A percentile compares a stretch with the other conserved stretches of the same genome.
phyloP scores from a whole-genome alignment of 1,140 invertebrate genomes.

The Ctenoplectra terminalis region DNA sequence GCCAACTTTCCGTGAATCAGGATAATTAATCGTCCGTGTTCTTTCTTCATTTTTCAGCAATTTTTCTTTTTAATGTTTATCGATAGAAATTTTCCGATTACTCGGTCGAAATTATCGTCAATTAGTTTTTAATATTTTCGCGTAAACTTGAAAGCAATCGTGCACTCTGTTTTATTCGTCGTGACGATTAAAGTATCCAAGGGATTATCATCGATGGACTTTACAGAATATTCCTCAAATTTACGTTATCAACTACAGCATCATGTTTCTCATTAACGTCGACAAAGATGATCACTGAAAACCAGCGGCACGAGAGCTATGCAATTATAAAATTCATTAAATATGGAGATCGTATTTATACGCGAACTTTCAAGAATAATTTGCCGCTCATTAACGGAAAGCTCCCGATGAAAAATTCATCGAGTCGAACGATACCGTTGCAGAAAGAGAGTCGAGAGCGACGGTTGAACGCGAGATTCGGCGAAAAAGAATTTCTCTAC shows the following conservation, averaged over 20 bases:
- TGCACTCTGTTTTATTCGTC: not conserved
- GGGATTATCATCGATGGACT: not conserved
- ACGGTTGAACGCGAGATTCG: not conserved
- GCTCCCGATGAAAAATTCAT: slow-evolving; percentile 60
- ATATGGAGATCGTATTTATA: slow-evolving; percentile 50
- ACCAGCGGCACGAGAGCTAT: slow-evolving; percentile 29
- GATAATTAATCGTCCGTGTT: slow-evolving; percentile 15
- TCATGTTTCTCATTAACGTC: slow-evolving; percentile 35
- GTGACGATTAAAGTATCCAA: not conserved
- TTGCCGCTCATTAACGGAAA: slow-evolving; percentile 45
- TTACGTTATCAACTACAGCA: slow-evolving; percentile 12
- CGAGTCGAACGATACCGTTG: not conserved
- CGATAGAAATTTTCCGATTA: not conserved
- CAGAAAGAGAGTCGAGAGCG: not conserved
- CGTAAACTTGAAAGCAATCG: no score
- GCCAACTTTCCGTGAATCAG: not conserved
- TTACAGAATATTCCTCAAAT: slow-evolving; percentile 18
- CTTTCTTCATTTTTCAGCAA: not conserved
- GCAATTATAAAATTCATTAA: slow-evolving; percentile 66
- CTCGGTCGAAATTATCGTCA: not conserved
- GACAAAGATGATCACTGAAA: slow-evolving; percentile 5
- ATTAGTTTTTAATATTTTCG: not conserved
- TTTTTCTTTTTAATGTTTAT: not conserved
- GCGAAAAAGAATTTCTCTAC: not conserved
- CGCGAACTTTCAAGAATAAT: slow-evolving; percentile 50